A percentile compares a stretch with the other conserved stretches of the same genome.
These are phyloP conservation scores for Apodemia mormo DNA, from an alignment of 2,888 invertebrate genomes.

Conservation along the genomic window DNA sequence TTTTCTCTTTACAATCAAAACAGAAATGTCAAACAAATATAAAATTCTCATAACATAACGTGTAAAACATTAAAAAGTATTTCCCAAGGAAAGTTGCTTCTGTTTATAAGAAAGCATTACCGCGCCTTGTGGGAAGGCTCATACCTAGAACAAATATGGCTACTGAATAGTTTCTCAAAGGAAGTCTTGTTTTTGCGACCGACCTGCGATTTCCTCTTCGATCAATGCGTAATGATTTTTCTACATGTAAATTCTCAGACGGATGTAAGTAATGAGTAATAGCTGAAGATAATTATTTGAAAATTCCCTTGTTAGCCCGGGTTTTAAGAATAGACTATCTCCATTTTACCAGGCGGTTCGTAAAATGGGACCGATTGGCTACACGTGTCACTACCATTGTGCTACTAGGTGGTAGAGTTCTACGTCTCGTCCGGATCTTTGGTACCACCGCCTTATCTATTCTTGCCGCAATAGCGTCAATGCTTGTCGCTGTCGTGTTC, in stretches of 20 bases:
- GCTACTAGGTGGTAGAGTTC: too few relatives aligned
- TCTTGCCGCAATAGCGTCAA: too few relatives aligned
- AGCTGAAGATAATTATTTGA: too few relatives aligned
- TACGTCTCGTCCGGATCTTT: too few relatives aligned
- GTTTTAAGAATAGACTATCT: too few relatives aligned
- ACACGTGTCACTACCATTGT: too few relatives aligned
- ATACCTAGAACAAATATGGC: not conserved
- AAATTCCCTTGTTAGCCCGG: too few relatives aligned
- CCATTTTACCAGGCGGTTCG: too few relatives aligned
- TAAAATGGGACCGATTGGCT: too few relatives aligned
- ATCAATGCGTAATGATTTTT: not conserved
- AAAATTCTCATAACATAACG: not conserved
- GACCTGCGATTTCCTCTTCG: not conserved
- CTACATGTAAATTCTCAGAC: not conserved
- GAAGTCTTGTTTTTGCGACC: conserved; percentile 2
- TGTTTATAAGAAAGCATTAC: conserved; percentile 8
- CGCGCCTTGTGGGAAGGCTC: conserved; percentile 5
- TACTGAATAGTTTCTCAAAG: conserved; percentile 4
- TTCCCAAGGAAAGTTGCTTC: conserved; percentile 5
- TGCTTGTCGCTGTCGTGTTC: too few relatives aligned
- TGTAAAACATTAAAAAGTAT: not conserved
- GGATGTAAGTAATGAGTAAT: not conserved
- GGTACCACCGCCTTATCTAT: too few relatives aligned
- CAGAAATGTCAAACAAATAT: not conserved
- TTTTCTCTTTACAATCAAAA: not conserved